These are phyloP conservation scores for Sminthurides bifidus DNA, from an alignment of 1,140 invertebrate species.

Conservation along the genomic window DNA sequence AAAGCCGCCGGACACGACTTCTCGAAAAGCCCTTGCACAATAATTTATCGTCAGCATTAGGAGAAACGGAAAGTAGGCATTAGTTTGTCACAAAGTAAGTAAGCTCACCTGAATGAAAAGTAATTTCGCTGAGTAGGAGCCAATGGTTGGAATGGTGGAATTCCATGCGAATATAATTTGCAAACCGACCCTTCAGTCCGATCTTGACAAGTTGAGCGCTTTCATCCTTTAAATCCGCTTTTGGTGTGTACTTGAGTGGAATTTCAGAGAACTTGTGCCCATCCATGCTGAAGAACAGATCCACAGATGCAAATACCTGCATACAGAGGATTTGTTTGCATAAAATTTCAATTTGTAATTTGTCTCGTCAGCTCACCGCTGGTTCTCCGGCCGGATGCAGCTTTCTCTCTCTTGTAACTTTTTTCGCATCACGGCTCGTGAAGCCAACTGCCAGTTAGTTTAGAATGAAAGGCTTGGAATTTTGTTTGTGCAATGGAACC, in stretches of 20 bases:
- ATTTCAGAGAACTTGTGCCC: constrained; percentile 28
- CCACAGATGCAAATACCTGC: constrained; percentile 28
- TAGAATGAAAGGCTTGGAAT: too few species aligned
- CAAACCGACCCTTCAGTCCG: constrained; percentile 25
- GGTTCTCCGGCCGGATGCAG: too few species aligned
- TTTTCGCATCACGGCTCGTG: too few species aligned
- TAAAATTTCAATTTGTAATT: too few species aligned
- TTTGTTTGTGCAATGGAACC: too few species aligned
- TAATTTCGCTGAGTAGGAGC: constrained; percentile 30
- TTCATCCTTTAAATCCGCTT: constrained; percentile 28
- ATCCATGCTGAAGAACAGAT: constrained; percentile 31
- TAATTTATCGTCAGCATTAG: background rate
- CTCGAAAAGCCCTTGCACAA: background rate
- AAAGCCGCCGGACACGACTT: background rate
- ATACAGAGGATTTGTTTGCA: too few species aligned
- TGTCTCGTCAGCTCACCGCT: too few species aligned
- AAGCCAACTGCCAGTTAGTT: too few species aligned
- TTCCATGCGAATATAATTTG: constrained; percentile 25
- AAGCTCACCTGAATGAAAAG: constrained; percentile 25
- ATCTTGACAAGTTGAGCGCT: constrained; percentile 21
- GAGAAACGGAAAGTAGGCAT: background rate
- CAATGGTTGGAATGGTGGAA: constrained; percentile 31
- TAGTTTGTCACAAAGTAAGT: background rate
- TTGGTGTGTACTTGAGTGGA: constrained; percentile 25
- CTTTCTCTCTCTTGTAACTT: too few species aligned